These are phyloP conservation scores for Malurus splendens DNA, from an alignment of 2,797 vertebrate species.

Conservation along the genomic window DNA sequence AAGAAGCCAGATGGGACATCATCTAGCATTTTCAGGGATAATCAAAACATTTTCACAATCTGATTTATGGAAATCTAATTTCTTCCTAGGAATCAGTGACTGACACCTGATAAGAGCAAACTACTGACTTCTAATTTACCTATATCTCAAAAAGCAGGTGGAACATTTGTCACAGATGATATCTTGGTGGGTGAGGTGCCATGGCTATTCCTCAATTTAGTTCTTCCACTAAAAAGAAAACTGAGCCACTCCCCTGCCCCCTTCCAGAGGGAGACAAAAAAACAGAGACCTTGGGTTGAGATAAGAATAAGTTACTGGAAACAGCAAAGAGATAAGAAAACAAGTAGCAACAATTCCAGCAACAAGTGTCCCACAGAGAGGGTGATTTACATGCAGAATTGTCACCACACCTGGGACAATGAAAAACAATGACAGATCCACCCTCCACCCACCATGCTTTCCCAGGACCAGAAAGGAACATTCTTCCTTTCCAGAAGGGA, in stretches of 20 bases:
- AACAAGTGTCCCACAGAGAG: neutral
- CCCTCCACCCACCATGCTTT: neutral
- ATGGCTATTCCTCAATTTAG: neutral
- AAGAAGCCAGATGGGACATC: neutral
- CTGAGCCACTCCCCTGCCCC: accelerated
- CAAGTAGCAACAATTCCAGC: neutral
- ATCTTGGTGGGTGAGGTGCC: neutral
- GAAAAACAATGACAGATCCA: neutral
- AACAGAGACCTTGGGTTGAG: neutral
- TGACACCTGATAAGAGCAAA: neutral
- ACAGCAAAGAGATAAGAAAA: neutral
- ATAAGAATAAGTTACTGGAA: neutral
- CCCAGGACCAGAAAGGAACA: neutral
- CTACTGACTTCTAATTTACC: neutral
- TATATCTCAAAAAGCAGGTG: neutral
- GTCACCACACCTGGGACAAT: neutral
- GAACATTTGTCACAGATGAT: neutral
- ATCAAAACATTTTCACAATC: neutral
- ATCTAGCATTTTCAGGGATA: neutral
- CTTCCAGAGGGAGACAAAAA: neutral
- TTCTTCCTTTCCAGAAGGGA: no score
- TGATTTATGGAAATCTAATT: neutral
- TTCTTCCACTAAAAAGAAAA: neutral
- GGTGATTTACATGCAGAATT: neutral
- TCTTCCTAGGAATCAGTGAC: neutral